Base-by-base conservation (phyloP, 2,113 vertebrate genomes). In the Orientallactaga bullata region DNA sequence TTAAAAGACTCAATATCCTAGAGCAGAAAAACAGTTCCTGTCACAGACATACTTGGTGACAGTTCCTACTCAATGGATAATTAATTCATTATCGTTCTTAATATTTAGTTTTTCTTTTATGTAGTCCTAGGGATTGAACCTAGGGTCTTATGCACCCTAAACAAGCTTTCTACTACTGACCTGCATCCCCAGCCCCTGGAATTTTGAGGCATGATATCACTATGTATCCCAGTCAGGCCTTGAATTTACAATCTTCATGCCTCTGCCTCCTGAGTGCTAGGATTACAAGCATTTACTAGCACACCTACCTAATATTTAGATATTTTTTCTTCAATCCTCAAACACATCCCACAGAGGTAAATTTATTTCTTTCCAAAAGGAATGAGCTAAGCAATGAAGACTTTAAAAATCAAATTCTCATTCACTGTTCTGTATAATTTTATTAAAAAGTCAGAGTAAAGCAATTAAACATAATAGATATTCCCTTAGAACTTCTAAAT, bases 341-440 rank as follows among this genome's bases (percentile, higher is more conserved):
- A 21, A 76, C 42, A 47, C 10, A 0, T 71, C 21, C 51, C 66
- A 42, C 28, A 89, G 51, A 7, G 73, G 13, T 72, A 84, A 81
- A 87, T 15, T 17, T 30, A 42, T 23, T 39, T 69, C 7, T 94
- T 95, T 94, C 65, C 13, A 69, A n/a, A 69, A 85, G 68, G 32
- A 90, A 77, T 35, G 6, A 37, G 18, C 72, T 81, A 23, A 60
- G 73, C 37, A 42, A 18, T 77, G 85, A 88, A 35, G 72, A 80
- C 7, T 63, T 85, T 78, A 5, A 82, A 78, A 85, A 69, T 81
- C 21, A 82, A 89, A n/a, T 73, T 77, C 15, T 84, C 76, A 39
- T 58, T 21, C 74, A 88, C 30, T 82, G 11, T 1, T 65, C 58
- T 74, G 7, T 90, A 24, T 84, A 7, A 28, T 37, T 55, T 55